Percentiles rank a stretch among this genome's conserved stretches.
Conservation (phyloP, 2,113 vertebrate species). For the Hirundichthys speculiger region DNA sequence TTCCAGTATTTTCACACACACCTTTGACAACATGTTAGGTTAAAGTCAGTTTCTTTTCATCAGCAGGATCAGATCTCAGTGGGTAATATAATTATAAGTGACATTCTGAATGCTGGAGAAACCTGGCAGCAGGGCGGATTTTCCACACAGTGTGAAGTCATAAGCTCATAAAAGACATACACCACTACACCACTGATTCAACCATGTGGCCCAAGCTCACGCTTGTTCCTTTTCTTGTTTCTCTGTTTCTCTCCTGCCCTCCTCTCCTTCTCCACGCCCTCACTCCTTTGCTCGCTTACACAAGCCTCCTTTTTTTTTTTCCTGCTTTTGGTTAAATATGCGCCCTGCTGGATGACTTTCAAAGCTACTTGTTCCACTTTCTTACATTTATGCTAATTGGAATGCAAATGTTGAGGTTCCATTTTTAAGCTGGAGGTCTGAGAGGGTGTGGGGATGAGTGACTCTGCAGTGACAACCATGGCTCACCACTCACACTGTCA, state of each 20-base stretch:
- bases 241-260: conserved; percentile 2
- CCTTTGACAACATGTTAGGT: conserved; percentile 69
- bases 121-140: conserved; percentile 69
- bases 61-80: conserved; percentile 69
- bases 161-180: conserved; percentile 80
- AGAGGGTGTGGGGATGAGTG: conserved; percentile 47
- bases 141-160: conserved; percentile 77
- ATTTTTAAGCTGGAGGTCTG: conserved; percentile 75
- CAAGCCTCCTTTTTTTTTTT: conserved; percentile 14
- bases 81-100: conserved; percentile 76
- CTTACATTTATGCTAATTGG: conserved; percentile 80
- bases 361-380: conserved; percentile 81
- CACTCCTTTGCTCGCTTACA: conserved; percentile 36
- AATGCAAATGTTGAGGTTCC: conserved; percentile 77
- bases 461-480: conserved; percentile 62
- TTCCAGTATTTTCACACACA: conserved; percentile 10
- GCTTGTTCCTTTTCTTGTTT: conserved; percentile 46
- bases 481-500: conserved; percentile 48
- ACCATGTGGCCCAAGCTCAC: conserved; percentile 57
- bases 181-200: conserved; percentile 75
- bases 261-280: conserved; percentile 14
- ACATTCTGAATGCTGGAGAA: conserved; percentile 74
- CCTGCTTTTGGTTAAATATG: conserved; percentile 56
- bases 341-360: conserved; percentile 79
- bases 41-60: conserved; percentile 77